Evolutionary conservation across 2,113 vertebrate genomes (phyloP).

Genomic region (Climacteris rufus): DNA sequence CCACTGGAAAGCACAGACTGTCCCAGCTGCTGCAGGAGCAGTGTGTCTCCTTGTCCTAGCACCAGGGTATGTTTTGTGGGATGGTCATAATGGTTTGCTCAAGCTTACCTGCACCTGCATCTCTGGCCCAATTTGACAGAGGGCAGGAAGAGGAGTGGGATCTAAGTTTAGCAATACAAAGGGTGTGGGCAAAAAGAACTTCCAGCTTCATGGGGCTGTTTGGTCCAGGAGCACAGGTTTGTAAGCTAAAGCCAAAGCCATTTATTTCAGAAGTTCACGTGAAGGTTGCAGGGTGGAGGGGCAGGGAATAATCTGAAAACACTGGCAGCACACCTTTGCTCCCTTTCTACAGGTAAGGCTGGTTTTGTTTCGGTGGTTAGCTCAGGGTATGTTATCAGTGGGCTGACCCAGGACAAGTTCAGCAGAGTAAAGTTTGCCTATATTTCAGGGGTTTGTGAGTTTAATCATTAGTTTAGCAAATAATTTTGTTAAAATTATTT

Average conservation of each 20-base stretch:
- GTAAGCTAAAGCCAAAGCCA: background rate
- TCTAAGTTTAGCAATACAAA: background rate
- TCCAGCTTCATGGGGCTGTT: background rate
- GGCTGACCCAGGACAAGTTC: background rate
- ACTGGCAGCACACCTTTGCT: background rate
- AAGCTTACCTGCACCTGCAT: background rate
- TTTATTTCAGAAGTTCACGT: background rate
- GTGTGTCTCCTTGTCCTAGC: background rate
- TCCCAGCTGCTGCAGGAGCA: background rate
- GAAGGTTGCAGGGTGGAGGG: accelerated
- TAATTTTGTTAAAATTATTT: background rate
- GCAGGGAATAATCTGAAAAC: background rate
- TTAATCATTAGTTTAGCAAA: background rate
- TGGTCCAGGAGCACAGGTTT: background rate
- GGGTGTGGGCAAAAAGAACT: background rate
- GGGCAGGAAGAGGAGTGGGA: background rate
- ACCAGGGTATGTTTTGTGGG: background rate
- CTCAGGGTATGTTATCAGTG: background rate
- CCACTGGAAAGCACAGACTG: background rate
- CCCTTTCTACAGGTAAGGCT: background rate
- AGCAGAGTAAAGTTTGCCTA: background rate
- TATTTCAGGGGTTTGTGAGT: background rate
- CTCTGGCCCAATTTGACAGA: background rate
- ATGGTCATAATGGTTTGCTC: background rate
- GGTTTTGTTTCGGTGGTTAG: background rate